Base-by-base conservation (phyloP, 2,113 vertebrate genomes). In the Cygnus buccinator region DNA sequence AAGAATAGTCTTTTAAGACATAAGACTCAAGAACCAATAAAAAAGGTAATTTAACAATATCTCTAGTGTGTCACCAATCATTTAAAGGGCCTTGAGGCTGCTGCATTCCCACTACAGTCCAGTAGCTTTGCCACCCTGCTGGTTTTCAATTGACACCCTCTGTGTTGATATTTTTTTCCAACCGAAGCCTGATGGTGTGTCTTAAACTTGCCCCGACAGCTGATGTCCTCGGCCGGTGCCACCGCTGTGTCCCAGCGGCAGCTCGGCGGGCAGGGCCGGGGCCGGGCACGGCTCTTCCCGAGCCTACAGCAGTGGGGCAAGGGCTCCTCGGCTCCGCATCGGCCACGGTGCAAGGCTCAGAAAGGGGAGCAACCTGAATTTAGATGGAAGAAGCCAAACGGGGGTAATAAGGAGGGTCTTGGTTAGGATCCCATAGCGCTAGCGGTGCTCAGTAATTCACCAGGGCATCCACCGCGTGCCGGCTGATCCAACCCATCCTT, bases 21-120 rank as follows among this genome's bases (percentile, higher is more conserved):
- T 73, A 96, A 97, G 95, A 95, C 94, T 97, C 95, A 90, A 97
- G 97, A 98, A 97, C 97, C 97, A 98, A 98, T 98, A 97, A 97
- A 98, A 97, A 97, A 98, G 91, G 90, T 96, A 97, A 98, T 98
- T 98, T 98, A 96, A 96, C 96, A 98, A 84, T 96, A 97, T 95
- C 96, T 97, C 95, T 95, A 71, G 96, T 96, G 92, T 97, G 95
- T 97, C 98, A 97, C 96, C 96, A 95, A 93, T 98, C 95, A 97
- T 94, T 91, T 96, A 97, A 97, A 98, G 95, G 97, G 97, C 97
- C 90, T 96, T 37, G 94, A 95, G 97, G 97, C 94, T 58, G 93
- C 96, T 90, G 77, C 67, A 58, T 89, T 93, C 94, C 95, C 95
- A 94, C 89, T 68, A 74, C 80, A 84, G 74, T 18, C 84, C 75